Evolutionary conservation across 2,888 invertebrate genomes (phyloP).

Genomic region (Leptothorax acervorum): DNA sequence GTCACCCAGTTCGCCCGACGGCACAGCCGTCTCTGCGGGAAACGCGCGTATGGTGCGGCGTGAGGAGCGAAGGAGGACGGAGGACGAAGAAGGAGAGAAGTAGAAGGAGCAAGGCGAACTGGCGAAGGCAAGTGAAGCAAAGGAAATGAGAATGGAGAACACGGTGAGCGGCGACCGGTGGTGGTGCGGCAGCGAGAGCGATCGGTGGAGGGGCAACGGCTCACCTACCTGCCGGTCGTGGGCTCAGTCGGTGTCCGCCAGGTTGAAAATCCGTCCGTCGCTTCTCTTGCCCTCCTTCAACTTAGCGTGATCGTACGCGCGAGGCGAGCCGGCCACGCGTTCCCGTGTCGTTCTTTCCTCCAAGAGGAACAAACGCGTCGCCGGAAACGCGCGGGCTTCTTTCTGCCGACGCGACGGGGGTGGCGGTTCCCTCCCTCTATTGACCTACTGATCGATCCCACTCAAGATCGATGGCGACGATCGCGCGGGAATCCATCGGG

Average conservation of each 20-base stretch:
- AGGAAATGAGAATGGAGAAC: constrained; percentile 77
- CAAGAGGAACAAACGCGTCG: background rate
- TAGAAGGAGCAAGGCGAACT: constrained; percentile 43
- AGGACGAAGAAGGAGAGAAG: constrained; percentile 60
- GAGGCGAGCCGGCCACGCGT: constrained; percentile 19
- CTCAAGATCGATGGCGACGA: background rate
- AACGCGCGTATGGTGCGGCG: constrained; percentile 32
- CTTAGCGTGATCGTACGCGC: constrained; percentile 47
- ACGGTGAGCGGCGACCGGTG: constrained; percentile 72
- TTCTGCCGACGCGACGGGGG: background rate
- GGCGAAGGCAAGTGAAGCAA: constrained; percentile 71
- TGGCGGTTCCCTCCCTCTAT: background rate
- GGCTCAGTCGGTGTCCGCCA: constrained; percentile 84
- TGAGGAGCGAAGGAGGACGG: constrained; percentile 60
- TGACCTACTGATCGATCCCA: background rate
- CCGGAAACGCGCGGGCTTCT: background rate
- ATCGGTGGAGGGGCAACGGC: constrained; percentile 75
- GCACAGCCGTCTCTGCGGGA: constrained; percentile 37
- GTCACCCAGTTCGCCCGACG: constrained; percentile 31
- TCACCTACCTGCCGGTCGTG: constrained; percentile 83
- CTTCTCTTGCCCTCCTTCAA: constrained; percentile 69
- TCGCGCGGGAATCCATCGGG: constrained; percentile 12
- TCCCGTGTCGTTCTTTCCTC: background rate
- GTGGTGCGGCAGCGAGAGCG: constrained; percentile 60
- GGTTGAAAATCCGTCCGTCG: constrained; percentile 82